Percentiles rank a stretch among this genome's conserved stretches.
Evolutionary conservation across 1,140 invertebrate genomes (phyloP).

Genomic region (Nymphalis io): DNA sequence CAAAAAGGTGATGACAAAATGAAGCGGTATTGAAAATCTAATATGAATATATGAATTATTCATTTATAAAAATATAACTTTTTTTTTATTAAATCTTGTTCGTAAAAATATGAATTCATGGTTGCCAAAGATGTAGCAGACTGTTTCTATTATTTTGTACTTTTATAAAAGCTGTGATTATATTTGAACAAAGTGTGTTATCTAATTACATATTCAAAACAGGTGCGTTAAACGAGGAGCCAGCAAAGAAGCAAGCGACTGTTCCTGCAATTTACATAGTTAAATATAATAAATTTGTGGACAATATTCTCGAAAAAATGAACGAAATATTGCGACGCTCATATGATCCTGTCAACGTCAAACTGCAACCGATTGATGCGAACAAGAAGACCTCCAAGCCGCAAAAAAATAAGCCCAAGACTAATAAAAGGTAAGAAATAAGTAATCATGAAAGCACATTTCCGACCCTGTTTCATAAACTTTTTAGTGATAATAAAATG

Average conservation of each 20-base stretch:
- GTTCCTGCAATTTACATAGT: slow-evolving; percentile 86
- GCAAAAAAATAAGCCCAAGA: slow-evolving; percentile 75
- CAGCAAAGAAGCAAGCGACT: slow-evolving; percentile 59
- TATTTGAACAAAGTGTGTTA: too few relatives aligned
- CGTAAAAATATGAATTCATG: too few relatives aligned
- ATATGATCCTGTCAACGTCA: slow-evolving; percentile 91
- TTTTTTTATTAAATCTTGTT: too few relatives aligned
- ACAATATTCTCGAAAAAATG: slow-evolving; percentile 89
- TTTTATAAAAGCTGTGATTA: too few relatives aligned
- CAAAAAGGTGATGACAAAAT: too few relatives aligned
- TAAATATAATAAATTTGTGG: slow-evolving; percentile 91
- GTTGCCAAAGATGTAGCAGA: too few relatives aligned
- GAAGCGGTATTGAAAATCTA: too few relatives aligned
- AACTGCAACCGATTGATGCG: slow-evolving; percentile 83
- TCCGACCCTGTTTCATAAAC: too few relatives aligned
- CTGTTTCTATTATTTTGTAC: too few relatives aligned
- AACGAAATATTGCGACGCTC: slow-evolving; percentile 88
- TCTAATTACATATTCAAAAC: slow-evolving; percentile 23
- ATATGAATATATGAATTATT: too few relatives aligned
- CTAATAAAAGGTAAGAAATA: slow-evolving; percentile 66
- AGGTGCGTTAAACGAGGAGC: slow-evolving; percentile 61
- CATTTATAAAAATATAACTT: too few relatives aligned
- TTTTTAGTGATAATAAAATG: too few relatives aligned
- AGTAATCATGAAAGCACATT: neutral
- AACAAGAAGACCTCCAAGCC: slow-evolving; percentile 77